Percentiles rank a stretch among this genome's conserved stretches.
These are phyloP conservation scores for Nymphalis io DNA, from an alignment of 1,140 invertebrate genomes.

Conservation along the genomic window DNA sequence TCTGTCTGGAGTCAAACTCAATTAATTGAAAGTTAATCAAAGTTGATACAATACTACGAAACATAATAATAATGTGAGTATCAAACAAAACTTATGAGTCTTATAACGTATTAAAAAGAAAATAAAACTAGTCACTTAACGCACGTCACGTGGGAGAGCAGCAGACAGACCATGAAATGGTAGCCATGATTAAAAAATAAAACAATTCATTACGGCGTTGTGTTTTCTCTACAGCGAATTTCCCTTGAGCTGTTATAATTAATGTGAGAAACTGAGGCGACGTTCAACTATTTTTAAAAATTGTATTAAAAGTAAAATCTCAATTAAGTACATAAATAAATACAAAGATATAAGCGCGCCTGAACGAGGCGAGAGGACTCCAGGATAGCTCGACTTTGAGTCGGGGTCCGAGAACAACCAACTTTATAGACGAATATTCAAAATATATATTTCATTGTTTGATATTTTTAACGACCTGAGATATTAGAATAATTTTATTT, in stretches of 20 bases:
- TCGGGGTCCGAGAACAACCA: no score
- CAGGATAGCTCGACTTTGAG: no score
- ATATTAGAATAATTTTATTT: no score
- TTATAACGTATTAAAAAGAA: neutral
- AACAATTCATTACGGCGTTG: neutral
- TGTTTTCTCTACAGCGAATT: neutral
- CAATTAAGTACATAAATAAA: no score
- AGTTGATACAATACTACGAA: no score
- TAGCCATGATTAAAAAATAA: constrained; percentile 15
- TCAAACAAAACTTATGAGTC: neutral
- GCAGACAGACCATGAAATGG: constrained; percentile 1
- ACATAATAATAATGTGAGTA: neutral
- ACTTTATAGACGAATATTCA: no score
- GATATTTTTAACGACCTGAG: no score
- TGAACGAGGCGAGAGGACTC: no score
- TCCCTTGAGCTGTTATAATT: neutral
- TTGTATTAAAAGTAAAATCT: neutral
- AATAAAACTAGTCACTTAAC: neutral
- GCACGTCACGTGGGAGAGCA: neutral
- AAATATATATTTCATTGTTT: no score
- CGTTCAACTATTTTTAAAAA: neutral
- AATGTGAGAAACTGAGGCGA: neutral
- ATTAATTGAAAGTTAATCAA: no score
- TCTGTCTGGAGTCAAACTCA: no score
- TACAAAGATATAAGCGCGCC: no score